Conservation (phyloP, 2,888 invertebrate genomes). For the Acanthopleura granulata region DNA sequence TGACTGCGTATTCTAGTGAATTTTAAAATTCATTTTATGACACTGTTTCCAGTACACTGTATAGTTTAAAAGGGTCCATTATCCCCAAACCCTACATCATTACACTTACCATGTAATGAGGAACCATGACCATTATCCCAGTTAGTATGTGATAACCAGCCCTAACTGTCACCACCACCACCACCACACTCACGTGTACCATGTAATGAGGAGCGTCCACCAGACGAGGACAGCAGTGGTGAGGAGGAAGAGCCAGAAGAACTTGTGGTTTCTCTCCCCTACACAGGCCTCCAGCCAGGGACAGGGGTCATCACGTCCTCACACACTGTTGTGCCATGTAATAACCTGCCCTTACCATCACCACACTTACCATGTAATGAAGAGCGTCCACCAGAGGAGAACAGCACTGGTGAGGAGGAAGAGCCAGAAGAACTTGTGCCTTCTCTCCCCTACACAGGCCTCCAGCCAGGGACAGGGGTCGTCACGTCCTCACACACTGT, state of each 20-base stretch:
- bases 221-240: constrained; percentile 53
- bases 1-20: too few relatives aligned
- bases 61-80: too few relatives aligned
- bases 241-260: constrained; percentile 65
- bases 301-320: constrained; percentile 68
- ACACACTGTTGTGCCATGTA: constrained; percentile 67
- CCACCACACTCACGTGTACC: too few relatives aligned
- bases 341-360: too few relatives aligned
- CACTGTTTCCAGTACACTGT: too few relatives aligned
- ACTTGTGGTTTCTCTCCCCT: constrained; percentile 68
- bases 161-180: too few relatives aligned
- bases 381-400: constrained; percentile 60
- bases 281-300: constrained; percentile 70
- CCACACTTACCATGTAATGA: too few relatives aligned
- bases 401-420: constrained; percentile 58
- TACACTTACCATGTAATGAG: too few relatives aligned
- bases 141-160: background rate
- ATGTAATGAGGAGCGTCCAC: constrained; percentile 61
- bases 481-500: constrained; percentile 66
- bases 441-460: constrained; percentile 68
- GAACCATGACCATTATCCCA: background rate
- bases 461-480: constrained; percentile 70
- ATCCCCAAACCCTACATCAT: too few relatives aligned
- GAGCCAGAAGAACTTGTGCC: constrained; percentile 67
- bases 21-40: too few relatives aligned